These are phyloP conservation scores for Agonopterix arenella DNA, from an alignment of 2,888 invertebrate genomes.

Conservation along the genomic window DNA sequence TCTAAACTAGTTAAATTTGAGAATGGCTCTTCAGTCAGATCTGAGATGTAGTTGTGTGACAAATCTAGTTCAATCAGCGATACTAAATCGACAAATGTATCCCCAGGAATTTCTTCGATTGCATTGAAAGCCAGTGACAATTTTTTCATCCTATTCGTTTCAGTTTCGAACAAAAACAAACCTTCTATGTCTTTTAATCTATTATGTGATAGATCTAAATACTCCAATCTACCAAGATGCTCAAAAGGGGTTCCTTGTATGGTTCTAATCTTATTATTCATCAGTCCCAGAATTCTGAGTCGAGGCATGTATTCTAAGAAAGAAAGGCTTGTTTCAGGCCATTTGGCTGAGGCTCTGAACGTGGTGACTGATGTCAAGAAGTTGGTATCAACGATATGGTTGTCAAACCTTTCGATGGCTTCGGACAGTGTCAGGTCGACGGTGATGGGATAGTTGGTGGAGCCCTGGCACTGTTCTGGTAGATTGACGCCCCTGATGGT, in stretches of 20 bases:
- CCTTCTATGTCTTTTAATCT: slow-evolving; percentile 33
- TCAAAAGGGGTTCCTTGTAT: slow-evolving; percentile 33
- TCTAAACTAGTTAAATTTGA: slow-evolving; percentile 44
- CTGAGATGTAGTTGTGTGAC: slow-evolving; percentile 42
- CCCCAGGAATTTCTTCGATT: slow-evolving; percentile 34
- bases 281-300: slow-evolving; percentile 36
- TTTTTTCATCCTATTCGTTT: slow-evolving; percentile 38
- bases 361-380: slow-evolving; percentile 40
- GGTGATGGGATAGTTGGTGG: slow-evolving; percentile 40
- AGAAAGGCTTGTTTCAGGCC: slow-evolving; percentile 34
- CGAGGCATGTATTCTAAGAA: slow-evolving; percentile 41
- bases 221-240: slow-evolving; percentile 35
- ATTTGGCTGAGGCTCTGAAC: slow-evolving; percentile 35
- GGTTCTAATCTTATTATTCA: slow-evolving; percentile 25
- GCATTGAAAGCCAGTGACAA: slow-evolving; percentile 42
- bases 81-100: slow-evolving; percentile 41
- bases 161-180: slow-evolving; percentile 42
- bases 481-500: slow-evolving; percentile 32
- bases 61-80: slow-evolving; percentile 51
- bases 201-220: slow-evolving; percentile 48
- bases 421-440: slow-evolving; percentile 43
- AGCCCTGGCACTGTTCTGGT: slow-evolving; percentile 38
- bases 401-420: slow-evolving; percentile 31
- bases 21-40: slow-evolving; percentile 50
- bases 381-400: slow-evolving; percentile 22